A percentile compares a stretch with the other conserved stretches of the same genome.
phyloP scores from a whole-genome alignment of 92 coral and sea anemone genomes.

The Diadumene lineata region DNA sequence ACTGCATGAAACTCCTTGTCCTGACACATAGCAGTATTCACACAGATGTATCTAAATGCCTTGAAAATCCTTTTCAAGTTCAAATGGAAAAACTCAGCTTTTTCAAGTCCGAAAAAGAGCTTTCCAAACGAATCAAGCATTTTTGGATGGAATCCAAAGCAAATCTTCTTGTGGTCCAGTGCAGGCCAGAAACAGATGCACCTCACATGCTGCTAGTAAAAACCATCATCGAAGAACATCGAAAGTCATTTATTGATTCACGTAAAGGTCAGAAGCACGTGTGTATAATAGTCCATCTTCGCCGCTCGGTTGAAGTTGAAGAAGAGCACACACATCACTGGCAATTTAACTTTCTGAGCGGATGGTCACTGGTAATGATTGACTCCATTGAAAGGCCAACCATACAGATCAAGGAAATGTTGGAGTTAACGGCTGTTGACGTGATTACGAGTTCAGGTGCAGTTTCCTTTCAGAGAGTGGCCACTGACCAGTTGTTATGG shows the following conservation, averaged over 20 bases:
- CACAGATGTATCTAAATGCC: constrained; percentile 65
- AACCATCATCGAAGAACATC: constrained; percentile 85
- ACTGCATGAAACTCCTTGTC: constrained; percentile 66
- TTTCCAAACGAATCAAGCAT: constrained; percentile 68
- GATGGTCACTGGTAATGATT: constrained; percentile 90
- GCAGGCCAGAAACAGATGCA: constrained; percentile 92
- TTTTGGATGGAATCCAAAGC: constrained; percentile 73
- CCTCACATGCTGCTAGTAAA: constrained; percentile 86
- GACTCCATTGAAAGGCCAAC: constrained; percentile 78
- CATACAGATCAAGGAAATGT: constrained; percentile 65
- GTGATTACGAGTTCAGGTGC: constrained; percentile 55
- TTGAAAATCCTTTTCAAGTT: constrained; percentile 53
- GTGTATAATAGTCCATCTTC: constrained; percentile 84
- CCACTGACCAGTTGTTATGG: constrained; percentile 78
- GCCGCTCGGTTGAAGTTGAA: constrained; percentile 48
- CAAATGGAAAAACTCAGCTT: constrained; percentile 88
- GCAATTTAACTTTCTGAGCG: constrained; percentile 96
- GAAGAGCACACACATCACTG: constrained; percentile 49
- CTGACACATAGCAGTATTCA: constrained; percentile 92
- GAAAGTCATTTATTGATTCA: constrained; percentile 41
- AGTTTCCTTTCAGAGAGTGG: constrained; percentile 69
- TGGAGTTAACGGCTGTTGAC: constrained; percentile 43
- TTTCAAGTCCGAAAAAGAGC: constrained; percentile 90
- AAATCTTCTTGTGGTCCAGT: constrained; percentile 77
- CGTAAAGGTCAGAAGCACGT: constrained; percentile 61